Conservation (phyloP, 2,797 vertebrate species). For the Phoeniculus purpureus region DNA sequence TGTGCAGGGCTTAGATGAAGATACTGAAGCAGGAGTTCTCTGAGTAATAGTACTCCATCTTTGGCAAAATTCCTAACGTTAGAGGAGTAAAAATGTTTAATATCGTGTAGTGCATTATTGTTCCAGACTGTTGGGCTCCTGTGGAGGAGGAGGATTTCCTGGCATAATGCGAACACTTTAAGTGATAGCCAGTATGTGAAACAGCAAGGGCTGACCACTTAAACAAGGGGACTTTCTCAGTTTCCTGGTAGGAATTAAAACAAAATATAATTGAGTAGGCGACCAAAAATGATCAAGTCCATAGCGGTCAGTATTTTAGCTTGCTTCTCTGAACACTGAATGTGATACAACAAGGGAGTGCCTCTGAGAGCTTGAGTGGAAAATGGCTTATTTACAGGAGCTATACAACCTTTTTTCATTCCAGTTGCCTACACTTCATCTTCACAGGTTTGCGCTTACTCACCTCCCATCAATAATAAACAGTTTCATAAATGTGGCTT, state of each 20-base stretch:
- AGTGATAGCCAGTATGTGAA: neutral
- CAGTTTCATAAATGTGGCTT: neutral
- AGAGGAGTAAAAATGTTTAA: conserved; percentile 32
- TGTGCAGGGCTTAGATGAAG: rapidly evolving
- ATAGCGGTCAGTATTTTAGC: neutral
- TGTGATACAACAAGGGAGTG: neutral
- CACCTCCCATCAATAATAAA: neutral
- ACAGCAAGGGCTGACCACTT: neutral
- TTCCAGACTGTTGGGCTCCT: conserved; percentile 56
- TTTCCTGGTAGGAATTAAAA: neutral
- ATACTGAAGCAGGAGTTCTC: neutral
- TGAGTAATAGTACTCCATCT: conserved; percentile 11
- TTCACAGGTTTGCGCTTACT: neutral
- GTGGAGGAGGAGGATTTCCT: conserved; percentile 62
- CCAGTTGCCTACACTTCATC: neutral
- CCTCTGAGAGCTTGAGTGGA: neutral
- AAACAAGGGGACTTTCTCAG: conserved; percentile 24
- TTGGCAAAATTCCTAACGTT: conserved; percentile 45
- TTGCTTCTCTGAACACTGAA: neutral
- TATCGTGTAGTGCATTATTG: conserved; percentile 34
- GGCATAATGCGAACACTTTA: neutral
- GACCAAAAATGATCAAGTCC: neutral
- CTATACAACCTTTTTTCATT: neutral
- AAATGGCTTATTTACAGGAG: neutral
- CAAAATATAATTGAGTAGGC: neutral